These are phyloP conservation scores for Danionella dracula DNA, from an alignment of 2,797 vertebrate genomes.

Conservation along the genomic window DNA sequence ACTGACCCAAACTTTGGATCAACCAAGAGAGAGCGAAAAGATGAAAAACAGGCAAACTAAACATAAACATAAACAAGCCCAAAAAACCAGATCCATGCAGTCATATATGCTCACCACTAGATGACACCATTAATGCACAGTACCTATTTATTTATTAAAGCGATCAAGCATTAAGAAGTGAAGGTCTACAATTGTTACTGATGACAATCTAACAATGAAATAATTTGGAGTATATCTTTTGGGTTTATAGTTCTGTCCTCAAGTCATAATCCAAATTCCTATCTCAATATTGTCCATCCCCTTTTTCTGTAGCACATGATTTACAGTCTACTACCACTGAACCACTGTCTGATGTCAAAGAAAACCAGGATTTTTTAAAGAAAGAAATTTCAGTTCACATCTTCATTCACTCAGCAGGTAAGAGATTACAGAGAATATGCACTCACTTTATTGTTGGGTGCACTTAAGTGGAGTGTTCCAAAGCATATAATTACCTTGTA, in stretches of 20 bases:
- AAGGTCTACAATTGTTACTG: background rate
- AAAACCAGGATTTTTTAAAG: slow-evolving; percentile 20
- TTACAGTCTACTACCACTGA: slow-evolving; percentile 31
- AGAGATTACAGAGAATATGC: slow-evolving; percentile 80
- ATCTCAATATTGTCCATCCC: background rate
- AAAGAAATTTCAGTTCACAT: slow-evolving; percentile 37
- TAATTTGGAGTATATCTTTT: background rate
- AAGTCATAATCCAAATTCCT: background rate
- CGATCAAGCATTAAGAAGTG: slow-evolving; percentile 40
- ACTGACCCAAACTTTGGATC: slow-evolving; percentile 46
- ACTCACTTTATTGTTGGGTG: slow-evolving; percentile 86
- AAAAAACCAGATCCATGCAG: slow-evolving; percentile 63
- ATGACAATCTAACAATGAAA: too few relatives aligned
- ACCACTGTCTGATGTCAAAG: slow-evolving; percentile 31
- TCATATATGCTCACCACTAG: slow-evolving; percentile 85
- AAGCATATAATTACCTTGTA: slow-evolving; percentile 85
- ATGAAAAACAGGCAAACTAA: background rate
- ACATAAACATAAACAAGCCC: slow-evolving; percentile 1
- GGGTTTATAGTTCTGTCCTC: background rate
- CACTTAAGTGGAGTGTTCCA: slow-evolving; percentile 87
- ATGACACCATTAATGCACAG: slow-evolving; percentile 90
- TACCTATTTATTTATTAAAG: slow-evolving; percentile 63
- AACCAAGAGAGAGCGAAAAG: background rate
- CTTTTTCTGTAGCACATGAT: background rate
- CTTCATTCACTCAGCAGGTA: slow-evolving; percentile 57